These are phyloP conservation scores for Aix galericulata DNA, from an alignment of 2,113 vertebrate species.

Conservation along the genomic window DNA sequence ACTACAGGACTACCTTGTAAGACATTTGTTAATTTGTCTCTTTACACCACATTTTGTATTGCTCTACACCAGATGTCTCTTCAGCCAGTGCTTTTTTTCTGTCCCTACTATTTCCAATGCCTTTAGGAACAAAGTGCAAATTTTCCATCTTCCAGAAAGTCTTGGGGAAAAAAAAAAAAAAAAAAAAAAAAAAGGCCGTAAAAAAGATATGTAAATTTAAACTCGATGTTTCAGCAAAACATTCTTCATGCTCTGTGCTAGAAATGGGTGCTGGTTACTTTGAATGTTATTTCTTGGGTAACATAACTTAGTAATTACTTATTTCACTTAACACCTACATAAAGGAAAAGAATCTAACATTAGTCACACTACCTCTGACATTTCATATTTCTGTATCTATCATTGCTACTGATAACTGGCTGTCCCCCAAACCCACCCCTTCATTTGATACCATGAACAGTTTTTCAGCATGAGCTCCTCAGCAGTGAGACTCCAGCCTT, in stretches of 20 bases:
- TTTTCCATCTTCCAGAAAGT: not conserved
- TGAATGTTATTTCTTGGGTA: not conserved
- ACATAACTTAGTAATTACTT: not conserved
- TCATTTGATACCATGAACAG: rapidly evolving
- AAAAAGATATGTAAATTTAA: rapidly evolving
- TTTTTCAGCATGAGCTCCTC: not conserved
- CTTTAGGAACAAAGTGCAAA: not conserved
- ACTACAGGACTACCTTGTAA: not conserved
- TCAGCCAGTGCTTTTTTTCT: not conserved
- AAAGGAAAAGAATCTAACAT: not conserved
- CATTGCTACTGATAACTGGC: not conserved
- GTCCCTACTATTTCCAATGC: not conserved
- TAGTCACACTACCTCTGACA: rapidly evolving
- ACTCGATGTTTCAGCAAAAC: not conserved
- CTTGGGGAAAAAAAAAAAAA: not conserved
- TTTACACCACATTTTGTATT: not conserved
- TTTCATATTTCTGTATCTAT: too few relatives aligned
- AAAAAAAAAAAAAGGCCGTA: not conserved
- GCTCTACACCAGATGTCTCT: not conserved
- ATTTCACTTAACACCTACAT: not conserved
- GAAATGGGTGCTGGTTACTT: not conserved
- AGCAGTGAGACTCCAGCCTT: not conserved
- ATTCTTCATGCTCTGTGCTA: not conserved
- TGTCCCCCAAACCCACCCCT: not conserved
- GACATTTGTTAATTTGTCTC: not conserved